phyloP scores from a whole-genome alignment of 2,113 vertebrate species.

The Halcyon senegalensis region DNA sequence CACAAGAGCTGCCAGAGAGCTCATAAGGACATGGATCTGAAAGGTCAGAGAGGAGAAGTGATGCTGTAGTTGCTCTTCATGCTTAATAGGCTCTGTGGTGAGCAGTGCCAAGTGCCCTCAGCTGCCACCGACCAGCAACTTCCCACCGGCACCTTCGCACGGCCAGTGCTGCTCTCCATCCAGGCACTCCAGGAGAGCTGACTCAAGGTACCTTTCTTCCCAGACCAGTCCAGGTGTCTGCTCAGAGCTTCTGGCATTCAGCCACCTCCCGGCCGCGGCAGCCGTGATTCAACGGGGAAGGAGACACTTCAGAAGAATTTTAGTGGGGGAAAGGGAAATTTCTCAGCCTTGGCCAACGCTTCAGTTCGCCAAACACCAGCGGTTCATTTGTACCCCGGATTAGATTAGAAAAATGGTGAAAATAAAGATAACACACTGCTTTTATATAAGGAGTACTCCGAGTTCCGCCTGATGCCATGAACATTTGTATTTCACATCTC shows the following conservation, averaged over 20 bases:
- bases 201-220: not conserved
- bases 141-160: fast-evolving
- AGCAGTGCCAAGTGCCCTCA: not conserved
- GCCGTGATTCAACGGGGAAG: fast-evolving
- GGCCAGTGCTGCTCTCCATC: fast-evolving
- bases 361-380: not conserved
- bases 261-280: not conserved
- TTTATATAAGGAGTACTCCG: not conserved
- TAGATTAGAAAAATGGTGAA: not conserved
- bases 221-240: not conserved
- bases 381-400: not conserved
- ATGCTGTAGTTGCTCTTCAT: not conserved
- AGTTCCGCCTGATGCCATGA: not conserved
- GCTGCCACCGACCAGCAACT: not conserved
- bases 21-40: not conserved
- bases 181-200: not conserved
- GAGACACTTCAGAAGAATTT: not conserved
- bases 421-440: not conserved
- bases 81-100: not conserved
- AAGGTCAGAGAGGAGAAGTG: not conserved
- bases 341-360: not conserved
- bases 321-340: not conserved
- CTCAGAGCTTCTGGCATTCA: not conserved
- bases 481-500: not conserved
- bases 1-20: not conserved